phyloP scores from a whole-genome alignment of 2,113 vertebrate genomes.

The Agapornis roseicollis region DNA sequence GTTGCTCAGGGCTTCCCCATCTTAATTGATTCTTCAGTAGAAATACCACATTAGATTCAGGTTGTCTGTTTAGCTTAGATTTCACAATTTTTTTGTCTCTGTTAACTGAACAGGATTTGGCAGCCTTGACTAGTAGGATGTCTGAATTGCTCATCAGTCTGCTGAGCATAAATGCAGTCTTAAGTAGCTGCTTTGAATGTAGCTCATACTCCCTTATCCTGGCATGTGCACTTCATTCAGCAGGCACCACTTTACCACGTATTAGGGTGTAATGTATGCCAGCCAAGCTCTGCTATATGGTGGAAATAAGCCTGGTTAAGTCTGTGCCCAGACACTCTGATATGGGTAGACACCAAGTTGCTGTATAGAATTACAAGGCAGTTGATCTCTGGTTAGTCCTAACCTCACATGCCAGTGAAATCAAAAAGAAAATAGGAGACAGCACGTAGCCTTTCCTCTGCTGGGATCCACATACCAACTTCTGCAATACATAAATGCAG shows the following conservation, averaged over 20 bases:
- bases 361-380: neutral
- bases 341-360: neutral
- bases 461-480: neutral
- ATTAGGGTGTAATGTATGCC: neutral
- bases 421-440: neutral
- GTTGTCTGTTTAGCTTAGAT: neutral
- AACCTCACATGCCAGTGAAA: neutral
- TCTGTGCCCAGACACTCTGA: neutral
- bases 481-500: neutral
- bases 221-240: neutral
- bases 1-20: neutral
- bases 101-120: neutral
- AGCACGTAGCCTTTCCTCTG: neutral
- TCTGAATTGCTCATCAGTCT: neutral
- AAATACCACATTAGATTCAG: neutral
- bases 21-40: neutral
- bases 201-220: neutral
- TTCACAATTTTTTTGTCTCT: neutral
- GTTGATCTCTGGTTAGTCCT: neutral
- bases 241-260: accelerated
- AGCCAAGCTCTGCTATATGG: neutral
- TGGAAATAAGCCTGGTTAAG: neutral
- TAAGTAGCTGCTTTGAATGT: neutral
- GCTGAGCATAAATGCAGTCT: neutral
- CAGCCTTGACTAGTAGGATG: neutral